phyloP scores from a whole-genome alignment of 1,140 invertebrate species.

The Meloidogyne exigua region DNA sequence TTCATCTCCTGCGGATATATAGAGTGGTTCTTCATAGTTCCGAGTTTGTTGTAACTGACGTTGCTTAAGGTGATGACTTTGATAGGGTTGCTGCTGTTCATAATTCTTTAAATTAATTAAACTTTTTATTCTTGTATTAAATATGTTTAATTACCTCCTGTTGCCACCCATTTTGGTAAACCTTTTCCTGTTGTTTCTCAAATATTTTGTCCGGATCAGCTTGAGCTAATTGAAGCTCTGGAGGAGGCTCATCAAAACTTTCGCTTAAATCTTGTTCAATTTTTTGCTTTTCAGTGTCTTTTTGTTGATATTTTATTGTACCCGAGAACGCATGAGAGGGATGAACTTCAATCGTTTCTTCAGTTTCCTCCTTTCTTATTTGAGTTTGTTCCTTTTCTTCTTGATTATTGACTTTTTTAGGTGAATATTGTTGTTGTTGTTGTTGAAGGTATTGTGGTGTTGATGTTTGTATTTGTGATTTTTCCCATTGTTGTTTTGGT shows the following conservation, averaged over 20 bases:
- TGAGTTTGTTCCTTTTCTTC: background rate
- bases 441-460: background rate
- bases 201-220: constrained; percentile 8
- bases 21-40: constrained; percentile 17
- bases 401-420: background rate
- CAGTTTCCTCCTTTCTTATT: background rate
- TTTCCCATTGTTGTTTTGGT: constrained; percentile 5
- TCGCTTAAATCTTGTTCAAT: background rate
- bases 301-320: background rate
- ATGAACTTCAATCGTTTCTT: background rate
- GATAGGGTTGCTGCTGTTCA: background rate
- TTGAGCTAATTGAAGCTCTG: constrained; percentile 13
- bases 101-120: background rate
- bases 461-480: background rate
- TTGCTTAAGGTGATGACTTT: background rate
- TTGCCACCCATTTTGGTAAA: background rate
- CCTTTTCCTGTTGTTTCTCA: background rate
- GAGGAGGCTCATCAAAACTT: constrained; percentile 12
- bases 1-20: constrained; percentile 7
- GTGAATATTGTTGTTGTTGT: constrained; percentile 23
- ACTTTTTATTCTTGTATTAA: background rate
- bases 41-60: constrained; percentile 3
- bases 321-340: background rate
- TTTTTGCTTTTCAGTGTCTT: background rate
- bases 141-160: background rate